These are phyloP conservation scores for Megaustenia siamemsis DNA, from an alignment of 2,888 invertebrate genomes.

Conservation along the genomic window DNA sequence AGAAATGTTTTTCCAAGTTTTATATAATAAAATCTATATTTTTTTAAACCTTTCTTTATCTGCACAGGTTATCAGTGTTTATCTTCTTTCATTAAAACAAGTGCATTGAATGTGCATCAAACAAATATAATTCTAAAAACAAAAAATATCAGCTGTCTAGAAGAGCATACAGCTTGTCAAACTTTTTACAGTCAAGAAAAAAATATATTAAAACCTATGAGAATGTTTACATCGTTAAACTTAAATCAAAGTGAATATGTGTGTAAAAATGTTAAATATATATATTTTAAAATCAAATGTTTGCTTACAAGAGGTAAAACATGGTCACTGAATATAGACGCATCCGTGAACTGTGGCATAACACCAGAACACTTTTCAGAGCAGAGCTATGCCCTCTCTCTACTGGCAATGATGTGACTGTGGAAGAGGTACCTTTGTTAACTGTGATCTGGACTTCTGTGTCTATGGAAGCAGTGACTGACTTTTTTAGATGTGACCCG, in stretches of 20 bases:
- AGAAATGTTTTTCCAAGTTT: too few species aligned
- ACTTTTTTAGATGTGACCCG: neutral
- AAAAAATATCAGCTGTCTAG: too few species aligned
- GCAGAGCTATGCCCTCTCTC: neutral
- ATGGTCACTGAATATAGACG: conserved; percentile 69
- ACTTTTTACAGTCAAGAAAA: too few species aligned
- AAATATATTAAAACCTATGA: too few species aligned
- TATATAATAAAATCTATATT: too few species aligned
- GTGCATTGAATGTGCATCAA: too few species aligned
- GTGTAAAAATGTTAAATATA: neutral
- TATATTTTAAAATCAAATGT: neutral
- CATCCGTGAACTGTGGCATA: conserved; percentile 67
- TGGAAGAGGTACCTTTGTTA: neutral
- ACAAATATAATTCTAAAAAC: too few species aligned
- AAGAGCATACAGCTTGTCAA: too few species aligned
- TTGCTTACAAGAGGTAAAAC: conserved; percentile 72
- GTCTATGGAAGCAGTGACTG: neutral
- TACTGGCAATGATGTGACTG: neutral
- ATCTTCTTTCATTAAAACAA: too few species aligned
- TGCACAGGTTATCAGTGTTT: too few species aligned
- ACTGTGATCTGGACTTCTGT: conserved; percentile 23
- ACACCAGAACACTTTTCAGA: conserved; percentile 57
- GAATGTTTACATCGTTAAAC: too few species aligned
- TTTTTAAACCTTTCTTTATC: too few species aligned
- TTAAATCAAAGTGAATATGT: neutral